Evolutionary conservation across 2,113 vertebrate species (phyloP), one percentile per base, ranked within the genome.

Genomic region (Clinocottus analis): DNA sequence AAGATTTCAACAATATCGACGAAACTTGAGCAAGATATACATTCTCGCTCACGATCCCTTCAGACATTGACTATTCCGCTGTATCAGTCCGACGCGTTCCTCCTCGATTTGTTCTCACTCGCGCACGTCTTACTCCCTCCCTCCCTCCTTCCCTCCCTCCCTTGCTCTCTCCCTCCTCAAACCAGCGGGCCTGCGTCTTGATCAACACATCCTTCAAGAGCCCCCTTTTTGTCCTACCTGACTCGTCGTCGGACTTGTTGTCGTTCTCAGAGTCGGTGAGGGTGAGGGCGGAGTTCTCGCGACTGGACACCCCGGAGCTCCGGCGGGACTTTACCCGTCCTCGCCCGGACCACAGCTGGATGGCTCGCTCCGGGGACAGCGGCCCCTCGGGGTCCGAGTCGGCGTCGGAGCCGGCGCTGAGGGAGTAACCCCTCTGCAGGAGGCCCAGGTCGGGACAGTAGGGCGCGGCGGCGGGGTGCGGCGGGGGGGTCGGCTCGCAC

Each of bases 261-360:
- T 97, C 97, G 51, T 99, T 98, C 84, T 98, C 97, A 1, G 97
- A 98, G 90, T 98, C 98, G 0, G 97, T 99, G 76, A 98, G 94
- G 0, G 97, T 97, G 63, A 98, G 97, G 0, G 97, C 97, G 0
- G 97, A 98, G 92, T 97, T 99, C 80, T 97, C 97, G 0, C 95
- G 96, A 82, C 97, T 98, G 68, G 97, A 98, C 51, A 98, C 95
- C 19, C 97, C 97, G 0, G 96, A 98, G 75, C 97, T 98, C 62
- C 97, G 93, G 49, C 96, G 94, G 89, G 97, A 98, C 81, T 98
- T 99, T 56, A 96, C 94, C 25, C 96, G 95, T 19, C 91, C 92
- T 23, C 83, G 60, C 77, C 97, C 91, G 1, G 96, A 95, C 97
- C 97, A 99, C 64, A 99, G 93, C 61, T 97, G 89, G 94, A 98